Evolutionary conservation across 2,888 invertebrate species (phyloP), one percentile per base, ranked within the genome.

Genomic region (Habrosyne pyritoides): DNA sequence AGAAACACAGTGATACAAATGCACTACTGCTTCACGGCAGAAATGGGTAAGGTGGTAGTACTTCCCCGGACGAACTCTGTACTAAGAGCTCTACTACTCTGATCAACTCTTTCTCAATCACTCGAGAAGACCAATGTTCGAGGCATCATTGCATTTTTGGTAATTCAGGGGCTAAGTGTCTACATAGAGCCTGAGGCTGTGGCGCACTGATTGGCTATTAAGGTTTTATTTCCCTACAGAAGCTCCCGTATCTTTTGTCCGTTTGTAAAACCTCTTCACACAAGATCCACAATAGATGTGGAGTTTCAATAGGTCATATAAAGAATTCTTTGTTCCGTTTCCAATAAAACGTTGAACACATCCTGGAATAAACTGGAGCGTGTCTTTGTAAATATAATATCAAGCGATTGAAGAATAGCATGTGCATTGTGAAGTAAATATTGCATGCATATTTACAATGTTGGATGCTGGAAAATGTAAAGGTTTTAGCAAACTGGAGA

Each of bases 261-360:
- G 5, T 33, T 33, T 33, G n/a, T 33, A n/a, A 18, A 42, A 42
- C 18, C 42, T 18, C 14, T 18, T 2, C 8, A 33, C 12, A 8
- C 7, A 10, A 8, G 28, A 10, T 33, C 0, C n/a, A 42, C 36
- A 36, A 36, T 18, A 42, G 42, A 42, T 42, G 18, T 6, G 42
- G 8, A 2, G 24, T 0, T 14, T 42, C n/a, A n/a, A 42, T 18
- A n/a, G 8, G 42, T 6, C 8, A 42, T 18, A 18, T 18, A 42
- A 14, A 42, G 5, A 42, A 42, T 42, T 18, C 42, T 42, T 42
- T 42, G 42, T 42, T 42, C 42, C 42, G 42, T 42, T 42, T 42
- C 18, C 42, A 42, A 42, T 42, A 42, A n/a, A 18, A 18, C 42
- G 14, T 18, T 18, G 42, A 42, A 36, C 12, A 14, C 14, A 14